A percentile compares a stretch with the other conserved stretches of the same genome.
Evolutionary conservation across 2,113 vertebrate genomes (phyloP).

Genomic region (Mohoua ochrocephala): DNA sequence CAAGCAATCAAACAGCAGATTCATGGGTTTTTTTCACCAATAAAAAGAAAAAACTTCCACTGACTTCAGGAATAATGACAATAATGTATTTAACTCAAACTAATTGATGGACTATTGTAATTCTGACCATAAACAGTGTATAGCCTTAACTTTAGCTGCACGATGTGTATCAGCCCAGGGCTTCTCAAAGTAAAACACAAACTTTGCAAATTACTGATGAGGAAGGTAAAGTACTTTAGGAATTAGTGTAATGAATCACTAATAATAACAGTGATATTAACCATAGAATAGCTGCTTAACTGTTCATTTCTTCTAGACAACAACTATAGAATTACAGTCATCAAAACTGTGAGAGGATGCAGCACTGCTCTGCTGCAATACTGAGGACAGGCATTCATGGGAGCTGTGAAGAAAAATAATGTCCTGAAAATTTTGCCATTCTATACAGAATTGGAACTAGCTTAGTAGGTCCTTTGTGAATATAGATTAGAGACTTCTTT

Average conservation of each 20-base stretch:
- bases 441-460: not conserved
- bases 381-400: not conserved
- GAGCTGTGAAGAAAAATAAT: not conserved
- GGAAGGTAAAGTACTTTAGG: not conserved
- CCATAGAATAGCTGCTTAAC: not conserved
- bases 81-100: not conserved
- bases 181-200: not conserved
- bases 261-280: not conserved
- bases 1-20: not conserved
- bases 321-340: not conserved
- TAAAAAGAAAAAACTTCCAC: not conserved
- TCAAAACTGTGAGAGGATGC: not conserved
- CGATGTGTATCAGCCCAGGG: not conserved
- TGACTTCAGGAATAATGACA: not conserved
- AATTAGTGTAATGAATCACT: not conserved
- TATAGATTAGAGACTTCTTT: not conserved
- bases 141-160: not conserved
- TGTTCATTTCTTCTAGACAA: not conserved
- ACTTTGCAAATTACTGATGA: not conserved
- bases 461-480: not conserved
- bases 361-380: not conserved
- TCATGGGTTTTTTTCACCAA: fast-evolving
- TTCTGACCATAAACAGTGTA: not conserved
- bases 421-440: not conserved
- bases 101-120: not conserved